Base-by-base conservation (phyloP, 2,113 vertebrate species). In the Lasiurus borealis region DNA sequence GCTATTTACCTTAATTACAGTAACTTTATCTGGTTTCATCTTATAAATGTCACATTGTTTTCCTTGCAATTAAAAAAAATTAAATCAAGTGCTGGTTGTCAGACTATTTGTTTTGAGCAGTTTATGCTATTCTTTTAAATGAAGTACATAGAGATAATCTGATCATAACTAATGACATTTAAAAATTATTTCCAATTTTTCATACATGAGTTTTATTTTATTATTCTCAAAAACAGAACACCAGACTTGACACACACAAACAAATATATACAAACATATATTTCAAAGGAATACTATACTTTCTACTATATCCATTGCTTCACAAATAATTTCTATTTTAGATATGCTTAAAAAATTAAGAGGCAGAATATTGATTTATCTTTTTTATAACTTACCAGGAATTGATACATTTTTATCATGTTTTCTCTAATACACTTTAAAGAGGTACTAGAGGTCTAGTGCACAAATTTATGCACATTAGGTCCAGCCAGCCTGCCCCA, bases 1-100 rank as follows among this genome's bases (percentile, higher is more conserved):
- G 23, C 31, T 86, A 94, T 92, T 96, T 85, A 52, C 95, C 40
- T 90, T 95, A 48, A 95, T 96, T 85, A 90, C 8, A 48, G 31
- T 82, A 95, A 93, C 72, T 34, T 95, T 96, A 78, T 71, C 54
- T 68, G 25, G 18, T 95, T 83, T 94, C 27, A 48, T 62, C 11
- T 93, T 88, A 75, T 90, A 95, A 96, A 95, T 92, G 77, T 88
- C 88, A 95, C 44, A 86, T 84, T 93, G 72, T 73, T 96, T 97
- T 86, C 54, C 71, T 88, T 81, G 4, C 68, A 94, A 46, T 94
- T 90, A 90, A 71, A 92, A 75, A 75, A 92, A 68, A 34, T 93
- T 52, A 85, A 90, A 94, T 96, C 88, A 71, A 95, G 44, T 88
- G 23, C 40, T 85, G 40, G 23, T 23, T 90, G 52, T 82, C 93